phyloP scores from a whole-genome alignment of 2,113 vertebrate species.

The Diadophis punctatus region DNA sequence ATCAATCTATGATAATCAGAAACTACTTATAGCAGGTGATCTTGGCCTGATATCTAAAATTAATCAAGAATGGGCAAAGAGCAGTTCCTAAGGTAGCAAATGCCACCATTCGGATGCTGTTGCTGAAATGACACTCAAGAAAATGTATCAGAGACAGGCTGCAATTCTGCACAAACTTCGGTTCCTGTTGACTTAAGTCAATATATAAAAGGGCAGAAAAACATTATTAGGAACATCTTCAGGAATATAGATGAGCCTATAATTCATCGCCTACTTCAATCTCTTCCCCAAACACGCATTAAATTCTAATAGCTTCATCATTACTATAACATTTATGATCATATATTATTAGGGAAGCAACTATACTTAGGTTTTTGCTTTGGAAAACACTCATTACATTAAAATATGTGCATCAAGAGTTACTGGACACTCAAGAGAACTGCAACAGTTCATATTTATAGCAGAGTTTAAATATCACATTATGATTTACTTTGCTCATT shows the following conservation, averaged over 20 bases:
- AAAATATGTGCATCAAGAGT: constrained; percentile 42
- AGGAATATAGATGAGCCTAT: neutral
- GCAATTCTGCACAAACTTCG: neutral
- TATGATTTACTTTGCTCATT: neutral
- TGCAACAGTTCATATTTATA: neutral
- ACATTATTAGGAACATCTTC: neutral
- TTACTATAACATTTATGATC: neutral
- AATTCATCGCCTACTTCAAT: neutral
- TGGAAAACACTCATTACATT: constrained; percentile 13
- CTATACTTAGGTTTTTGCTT: constrained; percentile 12
- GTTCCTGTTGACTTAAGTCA: neutral
- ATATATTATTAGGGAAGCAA: neutral
- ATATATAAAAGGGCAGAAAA: neutral
- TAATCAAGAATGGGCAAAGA: neutral
- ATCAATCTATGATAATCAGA: neutral
- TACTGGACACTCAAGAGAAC: constrained; percentile 7
- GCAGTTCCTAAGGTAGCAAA: neutral
- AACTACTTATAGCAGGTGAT: neutral
- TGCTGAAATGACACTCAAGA: neutral
- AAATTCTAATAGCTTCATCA: neutral
- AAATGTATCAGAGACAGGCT: neutral
- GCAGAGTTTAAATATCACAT: neutral
- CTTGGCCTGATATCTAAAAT: neutral
- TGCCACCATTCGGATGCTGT: neutral
- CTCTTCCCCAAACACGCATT: neutral